These are phyloP conservation scores for Nomada fucata DNA, from an alignment of 2,888 invertebrate species.

Conservation along the genomic window DNA sequence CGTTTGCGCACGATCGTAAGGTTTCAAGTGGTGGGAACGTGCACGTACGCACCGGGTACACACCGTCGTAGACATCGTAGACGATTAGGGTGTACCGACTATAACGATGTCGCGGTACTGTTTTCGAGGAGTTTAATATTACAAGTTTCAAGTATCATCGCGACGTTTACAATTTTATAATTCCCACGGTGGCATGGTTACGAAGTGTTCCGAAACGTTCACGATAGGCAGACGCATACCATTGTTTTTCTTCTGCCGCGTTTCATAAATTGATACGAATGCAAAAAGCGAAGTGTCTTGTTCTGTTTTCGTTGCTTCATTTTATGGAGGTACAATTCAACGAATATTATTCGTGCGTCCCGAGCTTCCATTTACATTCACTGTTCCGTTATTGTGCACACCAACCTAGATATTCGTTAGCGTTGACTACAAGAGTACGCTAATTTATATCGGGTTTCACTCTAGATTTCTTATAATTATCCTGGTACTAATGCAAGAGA, in stretches of 20 bases:
- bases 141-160: background rate
- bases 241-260: no score
- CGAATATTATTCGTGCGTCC: background rate
- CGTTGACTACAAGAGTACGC: conserved; percentile 43
- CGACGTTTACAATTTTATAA: conserved; percentile 39
- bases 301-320: background rate
- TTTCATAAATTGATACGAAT: no score
- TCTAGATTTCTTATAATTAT: conserved; percentile 58
- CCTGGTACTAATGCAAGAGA: conserved; percentile 15
- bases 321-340: background rate
- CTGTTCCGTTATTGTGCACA: conserved; percentile 29
- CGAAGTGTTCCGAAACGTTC: background rate
- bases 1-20: conserved; percentile 21
- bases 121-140: conserved; percentile 28
- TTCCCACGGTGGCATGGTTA: background rate
- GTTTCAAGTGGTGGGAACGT: background rate
- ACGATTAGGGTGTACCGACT: conserved; percentile 40
- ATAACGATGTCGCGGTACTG: conserved; percentile 40
- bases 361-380: conserved; percentile 31
- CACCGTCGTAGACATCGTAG: background rate
- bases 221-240: background rate
- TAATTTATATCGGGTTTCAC: conserved; percentile 56
- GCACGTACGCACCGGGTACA: background rate
- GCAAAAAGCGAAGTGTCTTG: no score
- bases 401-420: conserved; percentile 47